Evolutionary conservation across 2,797 vertebrate species (phyloP), one percentile per base, ranked within the genome.

Genomic region (Galago senegalensis): DNA sequence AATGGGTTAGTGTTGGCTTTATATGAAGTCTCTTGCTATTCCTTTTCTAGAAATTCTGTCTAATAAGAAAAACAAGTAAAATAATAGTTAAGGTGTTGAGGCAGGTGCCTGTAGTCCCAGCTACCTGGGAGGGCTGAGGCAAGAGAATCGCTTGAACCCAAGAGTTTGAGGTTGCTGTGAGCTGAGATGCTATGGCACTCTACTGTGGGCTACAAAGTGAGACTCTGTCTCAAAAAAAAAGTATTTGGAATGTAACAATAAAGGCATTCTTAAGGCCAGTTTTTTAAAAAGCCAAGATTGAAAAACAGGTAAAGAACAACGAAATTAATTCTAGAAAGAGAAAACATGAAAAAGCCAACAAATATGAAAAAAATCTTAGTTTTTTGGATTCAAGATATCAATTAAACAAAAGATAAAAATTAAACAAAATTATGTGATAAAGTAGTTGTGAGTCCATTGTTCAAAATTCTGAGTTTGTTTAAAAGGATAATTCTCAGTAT

Each of bases 241-340:
- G 9, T 75, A 73, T 82, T 94, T 77, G n/a, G 65, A 86, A 67
- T 20, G 3, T 37, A 91, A 60, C 40, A 82, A 3, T 46, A 80
- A 87, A 76, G 60, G 27, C 43, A 53, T 86, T 82, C 46, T 72
- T 49, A 87, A 53, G 7, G 82, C 16, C 82, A 87, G 65, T 58
- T 49, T 49, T 49, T 49, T 46, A 46, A 43, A 84, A 81, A 84
- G 29, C 20, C 11, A 17, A 69, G 85, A 56, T 84, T 23, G 11
- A 93, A 94, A 90, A 92, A 43, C 25, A 81, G 49, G 69, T 84
- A 17, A 93, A 85, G n/a, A 91, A 93, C 60, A 96, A 29, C 58
- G 23, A 73, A 81, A 46, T 65, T 34, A 73, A 37, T 87, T 84
- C 27, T 97, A 63, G 90, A 58, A 79, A 89, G 69, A 91, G 5